Evolutionary conservation across 1,140 invertebrate species (phyloP).

Genomic region (Caenorhabditis brenneri): DNA sequence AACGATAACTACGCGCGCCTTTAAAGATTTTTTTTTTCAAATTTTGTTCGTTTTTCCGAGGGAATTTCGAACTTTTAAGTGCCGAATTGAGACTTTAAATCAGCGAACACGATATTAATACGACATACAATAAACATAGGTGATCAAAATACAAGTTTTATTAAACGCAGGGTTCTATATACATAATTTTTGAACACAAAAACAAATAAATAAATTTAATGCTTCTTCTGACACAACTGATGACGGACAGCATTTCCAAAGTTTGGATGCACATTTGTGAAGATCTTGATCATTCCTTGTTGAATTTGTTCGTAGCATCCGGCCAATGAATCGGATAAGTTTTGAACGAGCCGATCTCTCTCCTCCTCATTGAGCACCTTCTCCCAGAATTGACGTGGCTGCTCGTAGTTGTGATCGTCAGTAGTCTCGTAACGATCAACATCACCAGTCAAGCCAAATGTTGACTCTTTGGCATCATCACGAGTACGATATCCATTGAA

Average conservation of each 20-base stretch:
- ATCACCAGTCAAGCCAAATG: slow-evolving; percentile 72
- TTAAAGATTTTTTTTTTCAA: no score
- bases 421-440: slow-evolving; percentile 80
- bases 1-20: no score
- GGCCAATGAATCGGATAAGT: slow-evolving; percentile 81
- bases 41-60: no score
- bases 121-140: no score
- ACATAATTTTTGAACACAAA: no score
- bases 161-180: not conserved
- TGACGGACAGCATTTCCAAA: slow-evolving; percentile 67
- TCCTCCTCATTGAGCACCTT: slow-evolving; percentile 79
- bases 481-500: slow-evolving; percentile 80
- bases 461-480: slow-evolving; percentile 62
- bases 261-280: slow-evolving; percentile 72
- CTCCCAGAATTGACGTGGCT: slow-evolving; percentile 82
- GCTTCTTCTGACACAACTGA: not conserved
- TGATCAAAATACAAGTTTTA: not conserved
- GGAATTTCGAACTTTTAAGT: no score
- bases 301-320: slow-evolving; percentile 83
- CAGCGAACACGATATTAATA: no score
- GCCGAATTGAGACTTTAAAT: no score
- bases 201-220: not conserved
- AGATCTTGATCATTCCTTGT: slow-evolving; percentile 72
- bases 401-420: slow-evolving; percentile 87
- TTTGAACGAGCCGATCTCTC: slow-evolving; percentile 79